Percentiles rank a stretch among this genome's conserved stretches.
Conservation (phyloP, 1,140 invertebrate species). For the Drosophila parabipectinata region DNA sequence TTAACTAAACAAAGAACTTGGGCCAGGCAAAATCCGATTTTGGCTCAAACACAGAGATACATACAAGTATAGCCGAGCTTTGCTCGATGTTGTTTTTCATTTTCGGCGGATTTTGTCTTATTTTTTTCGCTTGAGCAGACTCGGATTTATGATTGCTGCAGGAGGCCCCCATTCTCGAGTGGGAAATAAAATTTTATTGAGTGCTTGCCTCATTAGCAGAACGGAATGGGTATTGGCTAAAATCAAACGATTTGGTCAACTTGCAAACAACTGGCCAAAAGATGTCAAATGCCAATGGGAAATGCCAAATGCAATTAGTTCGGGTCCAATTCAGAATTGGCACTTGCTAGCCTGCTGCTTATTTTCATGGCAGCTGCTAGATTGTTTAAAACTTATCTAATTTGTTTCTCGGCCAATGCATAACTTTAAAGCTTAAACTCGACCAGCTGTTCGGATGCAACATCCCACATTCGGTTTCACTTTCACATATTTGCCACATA, state of each 20-base stretch:
- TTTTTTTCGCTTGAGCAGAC: slow-evolving; percentile 44
- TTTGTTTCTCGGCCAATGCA: slow-evolving; percentile 13
- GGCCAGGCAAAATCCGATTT: slow-evolving; percentile 27
- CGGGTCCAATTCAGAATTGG: slow-evolving; percentile 72
- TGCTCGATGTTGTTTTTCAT: slow-evolving; percentile 4
- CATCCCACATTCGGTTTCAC: slow-evolving; percentile 56
- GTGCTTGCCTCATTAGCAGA: slow-evolving; percentile 42
- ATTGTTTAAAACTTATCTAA: slow-evolving; percentile 4
- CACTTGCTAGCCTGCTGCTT: slow-evolving; percentile 42
- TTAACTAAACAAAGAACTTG: slow-evolving; percentile 50
- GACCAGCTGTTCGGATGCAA: slow-evolving; percentile 1
- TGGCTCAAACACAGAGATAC: slow-evolving; percentile 12
- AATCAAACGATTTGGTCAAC: slow-evolving; percentile 60
- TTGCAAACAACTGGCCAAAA: slow-evolving; percentile 37
- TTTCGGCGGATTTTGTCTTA: slow-evolving; percentile 40
- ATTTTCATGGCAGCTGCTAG: slow-evolving; percentile 53
- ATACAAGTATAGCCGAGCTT: neutral
- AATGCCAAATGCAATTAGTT: slow-evolving; percentile 74
- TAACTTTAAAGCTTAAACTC: slow-evolving; percentile 42
- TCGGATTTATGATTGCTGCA: slow-evolving; percentile 54
- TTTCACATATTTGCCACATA: slow-evolving; percentile 76
- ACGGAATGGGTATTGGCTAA: slow-evolving; percentile 61
- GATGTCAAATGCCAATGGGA: slow-evolving; percentile 59
- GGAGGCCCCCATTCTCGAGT: slow-evolving; percentile 33
- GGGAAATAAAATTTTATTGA: slow-evolving; percentile 52